A percentile compares a stretch with the other conserved stretches of the same genome.
These are phyloP conservation scores for Montipora capricornis DNA, from an alignment of 64 coral and sea anemone species.

Conservation along the genomic window DNA sequence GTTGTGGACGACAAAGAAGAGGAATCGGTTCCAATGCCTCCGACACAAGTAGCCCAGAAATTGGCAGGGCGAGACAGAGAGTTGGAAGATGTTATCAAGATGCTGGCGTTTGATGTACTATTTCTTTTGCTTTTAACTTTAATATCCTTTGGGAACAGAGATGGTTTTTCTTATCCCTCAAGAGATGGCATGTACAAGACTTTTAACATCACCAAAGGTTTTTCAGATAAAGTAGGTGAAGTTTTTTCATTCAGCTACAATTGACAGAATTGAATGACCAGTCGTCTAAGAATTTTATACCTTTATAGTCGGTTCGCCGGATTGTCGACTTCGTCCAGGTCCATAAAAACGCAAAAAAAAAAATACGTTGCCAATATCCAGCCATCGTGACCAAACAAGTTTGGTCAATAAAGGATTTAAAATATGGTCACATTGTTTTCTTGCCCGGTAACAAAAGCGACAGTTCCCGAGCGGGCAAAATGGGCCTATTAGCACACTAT, in stretches of 20 bases:
- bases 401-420: no score
- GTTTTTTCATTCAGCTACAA: no score
- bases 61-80: conserved; percentile 49
- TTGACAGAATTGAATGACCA: background rate
- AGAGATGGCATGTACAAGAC: conserved; percentile 30
- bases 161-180: conserved; percentile 41
- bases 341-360: no score
- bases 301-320: no score
- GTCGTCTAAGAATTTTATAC: background rate
- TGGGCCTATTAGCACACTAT: no score
- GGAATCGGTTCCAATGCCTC: conserved; percentile 49
- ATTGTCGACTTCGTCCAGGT: no score
- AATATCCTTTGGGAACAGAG: conserved; percentile 68
- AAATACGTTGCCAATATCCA: no score
- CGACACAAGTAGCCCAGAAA: conserved; percentile 33
- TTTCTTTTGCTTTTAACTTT: conserved; percentile 57
- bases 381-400: no score
- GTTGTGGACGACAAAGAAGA: conserved; percentile 22
- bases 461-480: no score
- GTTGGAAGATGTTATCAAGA: conserved; percentile 67
- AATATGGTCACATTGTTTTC: no score
- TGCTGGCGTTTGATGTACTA: conserved; percentile 60
- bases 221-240: background rate
- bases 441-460: no score
- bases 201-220: conserved; percentile 45